Evolutionary conservation across 23 tunicate genomes (phyloP), one percentile per base, ranked within the genome.

Genomic region (Ciona savignyi): DNA sequence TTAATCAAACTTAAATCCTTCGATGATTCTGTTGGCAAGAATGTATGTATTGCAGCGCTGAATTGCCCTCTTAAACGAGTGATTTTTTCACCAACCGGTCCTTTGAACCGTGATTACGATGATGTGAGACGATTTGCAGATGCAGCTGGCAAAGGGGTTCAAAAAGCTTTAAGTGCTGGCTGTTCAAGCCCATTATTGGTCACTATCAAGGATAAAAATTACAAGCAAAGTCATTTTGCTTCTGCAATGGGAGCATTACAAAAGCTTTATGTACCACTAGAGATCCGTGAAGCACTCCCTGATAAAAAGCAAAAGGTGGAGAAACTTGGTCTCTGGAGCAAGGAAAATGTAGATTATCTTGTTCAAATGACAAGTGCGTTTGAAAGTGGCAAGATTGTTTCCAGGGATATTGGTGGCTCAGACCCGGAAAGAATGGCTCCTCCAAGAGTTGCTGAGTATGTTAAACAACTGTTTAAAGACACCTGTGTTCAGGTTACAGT

Each of bases 71-170:
- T 84, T 11, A 84, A 80, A 48, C 51, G 97, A 68, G 77, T 85
- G 65, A 81, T 91, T 1, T 91, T 77, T 64, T 79, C 99, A 28
- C 78, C 86, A 34, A 94, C 99, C 29, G 99, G 99, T 19, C 95
- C 99, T 3, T 33, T 94, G 35, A 83, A 94, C 60, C 79, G 99
- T 6, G 93, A 87, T 77, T 87, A 83, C 63, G 99, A 94, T 66
- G 99, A 94, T 65, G 90, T 94, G 21, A 63, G 99, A 30, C 64
- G 95, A 27, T 94, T 94, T 71, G 62, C 61, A 70, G 95, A 94
- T 67, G 99, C 99, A 23, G 99, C 89, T 1, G 70, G 42, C 34
- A 49, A 23, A 11, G 99, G 99, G 6, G 63, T 87, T 30, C 68
- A 88, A 34, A 74, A 86, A 28, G 95, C 95, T 2, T 29, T 94